Conservation (phyloP, 2,888 invertebrate species). For the Synanthedon andrenaeformis region DNA sequence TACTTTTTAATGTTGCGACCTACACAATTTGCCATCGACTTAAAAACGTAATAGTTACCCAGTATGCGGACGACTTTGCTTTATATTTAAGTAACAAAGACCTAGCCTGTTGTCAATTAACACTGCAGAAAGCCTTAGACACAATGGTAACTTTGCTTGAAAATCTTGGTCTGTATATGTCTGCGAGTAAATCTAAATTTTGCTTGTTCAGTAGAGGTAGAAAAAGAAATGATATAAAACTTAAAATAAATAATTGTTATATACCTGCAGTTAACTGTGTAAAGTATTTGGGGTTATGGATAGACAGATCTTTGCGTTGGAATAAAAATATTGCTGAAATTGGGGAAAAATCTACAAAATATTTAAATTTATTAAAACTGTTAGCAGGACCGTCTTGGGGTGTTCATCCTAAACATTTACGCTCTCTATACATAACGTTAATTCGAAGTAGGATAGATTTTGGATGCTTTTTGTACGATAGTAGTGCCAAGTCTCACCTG, state of each 20-base stretch:
- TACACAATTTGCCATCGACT: conserved; percentile 1
- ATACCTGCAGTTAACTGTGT: neutral
- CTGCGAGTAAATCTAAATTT: neutral
- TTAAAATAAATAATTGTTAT: neutral
- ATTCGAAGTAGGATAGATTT: neutral
- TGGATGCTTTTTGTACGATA: neutral
- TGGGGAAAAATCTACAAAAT: neutral
- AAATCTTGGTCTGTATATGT: neutral
- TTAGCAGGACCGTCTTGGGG: neutral
- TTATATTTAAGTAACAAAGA: neutral
- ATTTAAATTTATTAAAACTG: neutral
- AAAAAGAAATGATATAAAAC: neutral
- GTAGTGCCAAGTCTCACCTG: neutral
- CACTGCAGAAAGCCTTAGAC: neutral
- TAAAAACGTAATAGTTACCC: neutral
- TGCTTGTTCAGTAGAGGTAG: neutral
- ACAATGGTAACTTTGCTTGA: neutral
- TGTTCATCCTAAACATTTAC: neutral
- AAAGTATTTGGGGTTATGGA: neutral
- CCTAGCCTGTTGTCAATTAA: neutral
- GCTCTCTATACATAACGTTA: neutral
- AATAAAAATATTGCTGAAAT: neutral
- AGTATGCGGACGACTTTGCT: neutral
- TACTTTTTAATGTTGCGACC: neutral
- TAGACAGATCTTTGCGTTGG: neutral